Evolutionary conservation across 2,113 vertebrate species (phyloP).

Genomic region (Caranx ignobilis): DNA sequence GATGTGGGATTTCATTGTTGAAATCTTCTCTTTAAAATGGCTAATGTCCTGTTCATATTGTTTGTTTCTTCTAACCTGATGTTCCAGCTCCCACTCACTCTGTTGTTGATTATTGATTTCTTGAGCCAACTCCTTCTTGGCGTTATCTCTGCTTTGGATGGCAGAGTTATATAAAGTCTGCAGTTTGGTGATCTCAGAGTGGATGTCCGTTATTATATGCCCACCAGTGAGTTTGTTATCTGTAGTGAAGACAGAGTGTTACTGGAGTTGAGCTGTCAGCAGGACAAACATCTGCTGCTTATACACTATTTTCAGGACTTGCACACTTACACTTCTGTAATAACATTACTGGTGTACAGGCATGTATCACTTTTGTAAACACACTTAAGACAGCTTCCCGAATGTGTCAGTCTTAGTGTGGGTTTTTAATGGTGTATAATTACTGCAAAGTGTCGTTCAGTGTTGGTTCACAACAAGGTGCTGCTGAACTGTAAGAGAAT

Average conservation of each 20-base stretch:
- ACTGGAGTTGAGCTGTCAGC: background rate
- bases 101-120: constrained; percentile 26
- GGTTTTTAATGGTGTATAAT: background rate
- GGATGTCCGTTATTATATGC: constrained; percentile 53
- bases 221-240: constrained; percentile 60
- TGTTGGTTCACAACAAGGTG: background rate
- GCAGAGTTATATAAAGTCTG: constrained; percentile 45
- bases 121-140: constrained; percentile 39
- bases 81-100: constrained; percentile 60
- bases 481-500: background rate
- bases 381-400: background rate
- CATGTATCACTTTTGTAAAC: background rate
- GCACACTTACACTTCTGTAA: background rate
- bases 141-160: constrained; percentile 34
- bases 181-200: constrained; percentile 61
- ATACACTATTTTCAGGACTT: background rate
- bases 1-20: constrained; percentile 60
- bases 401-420: too few relatives aligned
- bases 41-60: constrained; percentile 39
- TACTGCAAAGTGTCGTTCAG: background rate
- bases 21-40: constrained; percentile 47
- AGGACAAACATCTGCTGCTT: background rate
- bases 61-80: constrained; percentile 28
- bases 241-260: constrained; percentile 32
- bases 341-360: background rate